phyloP scores from a whole-genome alignment of 2,113 vertebrate species.

The Dipodomys ordii region DNA sequence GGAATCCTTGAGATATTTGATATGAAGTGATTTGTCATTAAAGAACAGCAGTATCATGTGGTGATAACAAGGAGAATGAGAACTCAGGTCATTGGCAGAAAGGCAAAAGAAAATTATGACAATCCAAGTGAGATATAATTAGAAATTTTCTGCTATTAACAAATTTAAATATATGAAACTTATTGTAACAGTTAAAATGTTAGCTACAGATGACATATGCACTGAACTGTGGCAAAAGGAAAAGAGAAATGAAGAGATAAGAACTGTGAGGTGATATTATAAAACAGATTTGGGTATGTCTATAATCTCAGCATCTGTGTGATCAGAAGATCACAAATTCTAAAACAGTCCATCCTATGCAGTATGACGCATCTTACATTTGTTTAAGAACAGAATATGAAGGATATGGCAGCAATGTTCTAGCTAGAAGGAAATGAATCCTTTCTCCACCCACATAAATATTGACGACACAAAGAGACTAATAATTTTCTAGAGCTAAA shows the following conservation, averaged over 20 bases:
- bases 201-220: not conserved
- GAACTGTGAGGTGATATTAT: not conserved
- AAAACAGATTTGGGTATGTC: not conserved
- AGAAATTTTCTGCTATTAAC: not conserved
- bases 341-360: no score
- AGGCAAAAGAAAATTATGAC: not conserved
- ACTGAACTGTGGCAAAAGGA: not conserved
- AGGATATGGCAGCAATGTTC: not conserved
- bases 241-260: not conserved
- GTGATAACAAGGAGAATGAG: not conserved
- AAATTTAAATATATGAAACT: not conserved
- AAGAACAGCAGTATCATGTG: not conserved
- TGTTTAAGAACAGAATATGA: no score
- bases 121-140: not conserved
- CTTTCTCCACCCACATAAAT: not conserved
- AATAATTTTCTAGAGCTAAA: not conserved
- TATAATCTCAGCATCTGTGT: no score
- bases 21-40: not conserved
- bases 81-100: not conserved
- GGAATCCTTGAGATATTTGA: not conserved
- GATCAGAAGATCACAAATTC: no score
- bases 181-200: not conserved
- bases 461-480: fast-evolving
- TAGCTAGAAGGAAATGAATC: not conserved
- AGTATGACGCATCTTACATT: no score